Conservation (phyloP, 2,797 vertebrate genomes). For the Myiothlypis chrysogaster region DNA sequence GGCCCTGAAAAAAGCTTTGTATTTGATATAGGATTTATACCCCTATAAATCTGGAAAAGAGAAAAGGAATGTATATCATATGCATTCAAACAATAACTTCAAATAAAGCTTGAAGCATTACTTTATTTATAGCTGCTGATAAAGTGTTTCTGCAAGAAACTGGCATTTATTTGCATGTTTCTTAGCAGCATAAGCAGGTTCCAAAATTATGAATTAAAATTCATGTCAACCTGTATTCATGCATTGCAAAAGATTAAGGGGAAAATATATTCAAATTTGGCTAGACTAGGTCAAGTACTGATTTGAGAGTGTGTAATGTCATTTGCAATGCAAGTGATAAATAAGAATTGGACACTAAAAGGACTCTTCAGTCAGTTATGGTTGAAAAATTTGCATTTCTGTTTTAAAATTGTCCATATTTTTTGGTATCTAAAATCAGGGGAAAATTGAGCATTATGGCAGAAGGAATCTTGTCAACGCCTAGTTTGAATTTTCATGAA, state of each 20-base stretch:
- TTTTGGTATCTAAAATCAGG: background rate
- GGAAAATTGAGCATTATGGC: background rate
- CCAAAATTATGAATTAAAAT: slow-evolving; percentile 24
- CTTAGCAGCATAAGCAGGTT: background rate
- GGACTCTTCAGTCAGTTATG: background rate
- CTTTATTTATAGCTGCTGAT: background rate
- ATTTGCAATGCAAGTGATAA: background rate
- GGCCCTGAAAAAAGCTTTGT: background rate
- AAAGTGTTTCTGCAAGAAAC: background rate
- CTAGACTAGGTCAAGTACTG: background rate
- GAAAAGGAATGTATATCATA: background rate
- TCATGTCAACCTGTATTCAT: background rate
- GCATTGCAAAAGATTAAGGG: background rate
- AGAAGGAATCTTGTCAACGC: background rate
- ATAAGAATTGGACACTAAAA: background rate
- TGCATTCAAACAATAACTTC: background rate
- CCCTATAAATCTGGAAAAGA: background rate
- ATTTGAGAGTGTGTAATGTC: background rate
- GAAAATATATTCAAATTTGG: background rate
- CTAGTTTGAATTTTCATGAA: background rate
- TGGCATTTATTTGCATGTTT: slow-evolving; percentile 16
- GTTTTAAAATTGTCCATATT: background rate
- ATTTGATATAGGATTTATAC: background rate
- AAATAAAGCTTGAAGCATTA: background rate
- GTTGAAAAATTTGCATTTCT: background rate